These are phyloP conservation scores for Daubentonia madagascariensis DNA, from an alignment of 2,113 vertebrate genomes.

Conservation along the genomic window DNA sequence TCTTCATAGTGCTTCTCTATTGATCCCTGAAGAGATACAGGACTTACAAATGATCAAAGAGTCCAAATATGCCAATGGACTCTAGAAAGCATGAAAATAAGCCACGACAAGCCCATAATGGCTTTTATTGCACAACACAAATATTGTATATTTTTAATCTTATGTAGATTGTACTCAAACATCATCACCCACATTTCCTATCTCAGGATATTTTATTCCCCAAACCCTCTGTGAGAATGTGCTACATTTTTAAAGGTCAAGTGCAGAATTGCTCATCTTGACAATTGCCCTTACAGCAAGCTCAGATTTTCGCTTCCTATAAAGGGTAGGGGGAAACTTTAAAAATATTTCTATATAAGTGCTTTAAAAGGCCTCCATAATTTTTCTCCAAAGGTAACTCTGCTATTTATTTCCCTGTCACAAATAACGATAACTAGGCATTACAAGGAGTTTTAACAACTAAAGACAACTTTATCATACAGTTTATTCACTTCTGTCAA, in stretches of 20 bases:
- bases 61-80: not conserved
- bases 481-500: not conserved
- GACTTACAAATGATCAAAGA: not conserved
- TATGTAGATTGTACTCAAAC: not conserved
- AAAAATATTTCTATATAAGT: not conserved
- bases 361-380: not conserved
- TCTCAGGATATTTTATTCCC: not conserved
- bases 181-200: not conserved
- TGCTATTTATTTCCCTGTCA: not conserved
- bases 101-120: not conserved
- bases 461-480: not conserved
- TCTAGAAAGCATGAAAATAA: constrained; percentile 11
- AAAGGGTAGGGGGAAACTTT: not conserved
- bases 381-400: not conserved
- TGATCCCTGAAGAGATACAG: not conserved
- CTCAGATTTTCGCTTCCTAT: not conserved
- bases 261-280: constrained; percentile 21
- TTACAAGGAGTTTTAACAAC: not conserved
- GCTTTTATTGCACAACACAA: not conserved
- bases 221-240: not conserved
- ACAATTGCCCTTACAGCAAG: not conserved
- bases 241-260: constrained; percentile 38
- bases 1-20: not conserved
- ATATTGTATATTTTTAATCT: not conserved
- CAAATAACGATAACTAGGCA: not conserved